Evolutionary conservation across 2,797 vertebrate genomes (phyloP).

Genomic region (Hydrolagus colliei): DNA sequence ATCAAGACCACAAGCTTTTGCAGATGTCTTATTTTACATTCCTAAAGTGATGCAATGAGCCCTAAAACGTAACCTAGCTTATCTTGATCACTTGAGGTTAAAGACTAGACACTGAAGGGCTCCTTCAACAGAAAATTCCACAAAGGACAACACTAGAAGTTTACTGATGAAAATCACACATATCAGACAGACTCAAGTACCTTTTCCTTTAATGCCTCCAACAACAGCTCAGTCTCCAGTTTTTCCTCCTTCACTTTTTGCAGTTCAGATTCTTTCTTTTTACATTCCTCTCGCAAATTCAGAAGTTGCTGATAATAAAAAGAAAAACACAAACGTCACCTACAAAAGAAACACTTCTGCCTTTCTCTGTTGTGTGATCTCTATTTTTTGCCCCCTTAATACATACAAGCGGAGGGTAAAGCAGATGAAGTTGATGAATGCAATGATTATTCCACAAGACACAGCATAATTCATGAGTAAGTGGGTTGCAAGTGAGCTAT

Average conservation of each 20-base stretch:
- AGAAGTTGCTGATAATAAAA: conserved; percentile 72
- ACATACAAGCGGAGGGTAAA: background rate
- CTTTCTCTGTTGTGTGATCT: background rate
- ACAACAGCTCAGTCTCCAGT: conserved; percentile 68
- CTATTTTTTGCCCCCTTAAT: background rate
- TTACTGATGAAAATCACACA: background rate
- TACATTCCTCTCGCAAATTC: conserved; percentile 83
- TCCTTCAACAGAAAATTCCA: background rate
- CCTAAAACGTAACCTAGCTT: background rate
- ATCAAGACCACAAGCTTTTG: too few relatives aligned
- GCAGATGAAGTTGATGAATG: background rate
- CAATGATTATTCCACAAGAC: background rate
- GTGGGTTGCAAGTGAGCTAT: background rate
- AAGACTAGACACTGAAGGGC: background rate
- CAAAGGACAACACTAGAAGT: background rate
- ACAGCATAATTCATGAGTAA: background rate
- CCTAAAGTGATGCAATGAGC: background rate
- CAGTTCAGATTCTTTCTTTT: conserved; percentile 76
- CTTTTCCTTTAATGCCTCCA: conserved; percentile 79
- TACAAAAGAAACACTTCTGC: background rate
- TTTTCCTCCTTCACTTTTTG: conserved; percentile 81
- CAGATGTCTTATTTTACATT: too few relatives aligned
- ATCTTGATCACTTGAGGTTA: background rate
- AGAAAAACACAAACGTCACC: background rate
- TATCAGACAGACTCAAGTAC: conserved; percentile 55